Evolutionary conservation across 2,113 vertebrate genomes (phyloP).

Genomic region (Monarcha castaneiventris): DNA sequence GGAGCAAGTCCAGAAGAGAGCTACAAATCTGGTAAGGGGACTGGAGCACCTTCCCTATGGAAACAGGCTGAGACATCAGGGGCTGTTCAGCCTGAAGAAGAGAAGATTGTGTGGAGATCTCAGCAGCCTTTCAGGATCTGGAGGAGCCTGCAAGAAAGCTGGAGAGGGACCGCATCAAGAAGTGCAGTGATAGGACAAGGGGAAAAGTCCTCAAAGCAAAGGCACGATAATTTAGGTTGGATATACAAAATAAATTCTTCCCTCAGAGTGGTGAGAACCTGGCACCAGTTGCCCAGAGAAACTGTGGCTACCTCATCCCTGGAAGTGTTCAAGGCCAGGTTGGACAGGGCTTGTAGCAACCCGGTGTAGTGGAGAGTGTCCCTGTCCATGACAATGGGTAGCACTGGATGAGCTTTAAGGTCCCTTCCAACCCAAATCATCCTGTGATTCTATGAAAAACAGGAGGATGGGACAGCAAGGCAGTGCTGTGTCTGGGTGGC

Average conservation of each 20-base stretch:
- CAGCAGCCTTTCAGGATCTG: neutral
- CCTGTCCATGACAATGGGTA: neutral
- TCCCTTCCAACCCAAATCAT: neutral
- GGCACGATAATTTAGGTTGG: neutral
- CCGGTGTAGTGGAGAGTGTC: neutral
- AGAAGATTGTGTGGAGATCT: neutral
- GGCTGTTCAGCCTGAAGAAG: neutral
- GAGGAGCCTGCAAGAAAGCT: neutral
- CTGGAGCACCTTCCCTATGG: neutral
- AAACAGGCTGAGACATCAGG: neutral
- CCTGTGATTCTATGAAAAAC: neutral
- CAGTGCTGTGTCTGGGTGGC: neutral
- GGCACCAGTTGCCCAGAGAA: neutral
- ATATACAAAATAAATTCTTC: neutral
- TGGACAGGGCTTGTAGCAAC: neutral
- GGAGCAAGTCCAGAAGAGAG: neutral
- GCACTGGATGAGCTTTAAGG: neutral
- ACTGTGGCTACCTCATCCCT: neutral
- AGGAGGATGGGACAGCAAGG: neutral
- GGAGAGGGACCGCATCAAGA: neutral
- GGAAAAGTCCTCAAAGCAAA: neutral
- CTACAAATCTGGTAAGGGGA: neutral
- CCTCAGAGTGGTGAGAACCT: neutral
- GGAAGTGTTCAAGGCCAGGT: neutral
- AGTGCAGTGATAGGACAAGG: neutral